Evolutionary conservation across 2,888 invertebrate genomes (phyloP), one percentile per base, ranked within the genome.

Genomic region (Melieria omissa): DNA sequence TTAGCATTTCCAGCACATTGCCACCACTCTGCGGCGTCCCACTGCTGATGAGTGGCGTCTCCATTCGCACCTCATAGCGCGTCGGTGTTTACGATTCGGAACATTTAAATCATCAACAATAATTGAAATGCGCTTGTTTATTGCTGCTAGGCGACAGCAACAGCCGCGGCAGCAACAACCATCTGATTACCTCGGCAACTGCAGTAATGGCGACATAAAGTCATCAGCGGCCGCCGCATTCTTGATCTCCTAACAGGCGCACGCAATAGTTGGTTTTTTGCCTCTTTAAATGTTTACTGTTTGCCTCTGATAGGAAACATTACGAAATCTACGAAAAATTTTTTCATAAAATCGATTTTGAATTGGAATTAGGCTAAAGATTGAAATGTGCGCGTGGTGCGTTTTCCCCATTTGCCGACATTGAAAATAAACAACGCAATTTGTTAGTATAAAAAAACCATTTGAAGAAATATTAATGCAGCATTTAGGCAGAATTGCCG

Each of bases 11-110:
- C 29, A 29, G 29, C 29, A 29, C 29, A 29, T 29, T 29, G 29
- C 29, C 2, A 29, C 29, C 29, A 29, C 29, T 29, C 29, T 29
- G 29, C 29, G 29, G 29, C 29, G 29, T 29, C 29, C 29, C 29
- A 29, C 29, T 29, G 29, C 29, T 29, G 29, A 65, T 29, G 29
- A 65, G 54, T 54, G 52, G 42, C 52, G 12, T 54, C 10, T 65
- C 64, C 52, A 16, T 65, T 65, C 64, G 54, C 64, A 65, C 64
- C 64, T 65, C 64, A 65, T 65, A 42, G 64, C 41, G 54, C 16
- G 54, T 54, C 64, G 42, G 44, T 52, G 42, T 65, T 65, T 65
- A 14, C 9, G 44, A 47, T 1, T 14, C n/a, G 16, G 55, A 29
- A 9, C 29, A 55, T 14, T 46, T 42, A 41, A 66, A 58, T 66